Percentiles rank a stretch among this genome's conserved stretches.
Evolutionary conservation across 2,888 invertebrate species (phyloP).

Genomic region (Brachyopa scutellaris): DNA sequence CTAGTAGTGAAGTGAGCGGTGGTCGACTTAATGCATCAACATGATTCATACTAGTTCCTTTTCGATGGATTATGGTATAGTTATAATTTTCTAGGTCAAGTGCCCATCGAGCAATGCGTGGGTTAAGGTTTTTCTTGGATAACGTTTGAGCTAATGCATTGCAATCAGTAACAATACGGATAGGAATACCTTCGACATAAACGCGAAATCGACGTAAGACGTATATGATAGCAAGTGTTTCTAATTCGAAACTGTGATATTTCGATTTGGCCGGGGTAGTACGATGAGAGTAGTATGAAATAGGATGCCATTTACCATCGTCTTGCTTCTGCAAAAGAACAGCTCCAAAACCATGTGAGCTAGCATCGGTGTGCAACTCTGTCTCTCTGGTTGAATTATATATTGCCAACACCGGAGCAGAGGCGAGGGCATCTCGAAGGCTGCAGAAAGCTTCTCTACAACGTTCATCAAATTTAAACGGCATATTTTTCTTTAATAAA

Average conservation of each 20-base stretch:
- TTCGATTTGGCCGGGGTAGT: conserved; percentile 73
- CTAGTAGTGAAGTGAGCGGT: not conserved
- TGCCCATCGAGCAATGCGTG: conserved; percentile 71
- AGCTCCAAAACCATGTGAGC: too few species aligned
- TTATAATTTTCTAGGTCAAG: conserved; percentile 70
- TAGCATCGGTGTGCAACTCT: too few species aligned
- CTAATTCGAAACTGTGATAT: conserved; percentile 76
- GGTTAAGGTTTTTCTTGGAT: conserved; percentile 70
- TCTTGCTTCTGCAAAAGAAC: too few species aligned
- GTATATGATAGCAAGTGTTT: conserved; percentile 75
- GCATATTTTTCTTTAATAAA: too few species aligned
- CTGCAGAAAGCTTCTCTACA: too few species aligned
- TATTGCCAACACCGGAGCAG: too few species aligned
- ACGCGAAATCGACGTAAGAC: conserved; percentile 73
- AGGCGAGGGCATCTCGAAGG: too few species aligned
- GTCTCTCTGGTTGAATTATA: too few species aligned
- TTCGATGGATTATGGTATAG: conserved; percentile 70
- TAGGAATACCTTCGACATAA: conserved; percentile 73
- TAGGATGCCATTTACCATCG: conserved; percentile 74
- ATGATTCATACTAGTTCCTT: conserved; percentile 74
- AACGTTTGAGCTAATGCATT: conserved; percentile 69
- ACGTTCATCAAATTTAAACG: too few species aligned
- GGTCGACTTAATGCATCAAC: conserved; percentile 75
- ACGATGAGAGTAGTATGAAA: conserved; percentile 75
- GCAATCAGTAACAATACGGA: conserved; percentile 75